Percentiles rank a stretch among this genome's conserved stretches.
These are phyloP conservation scores for Ennomos quercinarius DNA, from an alignment of 2,888 invertebrate species.

Conservation along the genomic window DNA sequence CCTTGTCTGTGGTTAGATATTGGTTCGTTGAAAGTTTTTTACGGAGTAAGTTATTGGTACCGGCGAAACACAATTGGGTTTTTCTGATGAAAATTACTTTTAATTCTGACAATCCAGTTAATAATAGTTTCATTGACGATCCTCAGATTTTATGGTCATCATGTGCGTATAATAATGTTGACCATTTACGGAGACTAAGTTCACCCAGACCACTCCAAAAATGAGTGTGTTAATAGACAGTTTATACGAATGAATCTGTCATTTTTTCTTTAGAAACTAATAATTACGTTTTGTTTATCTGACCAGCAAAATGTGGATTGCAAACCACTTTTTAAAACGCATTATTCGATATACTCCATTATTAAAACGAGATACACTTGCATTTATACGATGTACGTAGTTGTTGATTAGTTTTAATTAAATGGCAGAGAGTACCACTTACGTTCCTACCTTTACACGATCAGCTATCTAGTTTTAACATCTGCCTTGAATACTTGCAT, in stretches of 20 bases:
- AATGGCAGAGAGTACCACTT: constrained; percentile 25
- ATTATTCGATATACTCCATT: constrained; percentile 17
- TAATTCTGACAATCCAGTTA: no score
- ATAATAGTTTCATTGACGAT: no score
- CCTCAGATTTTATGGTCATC: no score
- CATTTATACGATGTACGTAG: constrained; percentile 20
- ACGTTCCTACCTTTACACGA: constrained; percentile 20
- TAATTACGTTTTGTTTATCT: neutral
- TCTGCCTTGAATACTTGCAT: constrained; percentile 20
- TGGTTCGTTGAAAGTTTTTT: neutral
- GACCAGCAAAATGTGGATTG: constrained; percentile 16
- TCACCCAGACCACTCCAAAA: no score
- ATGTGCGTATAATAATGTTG: no score
- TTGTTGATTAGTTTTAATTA: constrained; percentile 25
- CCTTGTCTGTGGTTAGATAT: no score
- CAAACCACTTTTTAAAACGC: constrained; percentile 16
- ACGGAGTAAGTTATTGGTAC: neutral
- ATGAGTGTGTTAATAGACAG: no score
- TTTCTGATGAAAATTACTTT: no score
- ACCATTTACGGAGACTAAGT: no score
- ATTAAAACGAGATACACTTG: constrained; percentile 23
- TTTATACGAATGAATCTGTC: no score
- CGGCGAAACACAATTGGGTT: no score
- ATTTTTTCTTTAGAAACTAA: neutral
- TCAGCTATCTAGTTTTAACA: constrained; percentile 15